phyloP scores from a whole-genome alignment of 2,888 invertebrate genomes.

The Synanthedon vespiformis region DNA sequence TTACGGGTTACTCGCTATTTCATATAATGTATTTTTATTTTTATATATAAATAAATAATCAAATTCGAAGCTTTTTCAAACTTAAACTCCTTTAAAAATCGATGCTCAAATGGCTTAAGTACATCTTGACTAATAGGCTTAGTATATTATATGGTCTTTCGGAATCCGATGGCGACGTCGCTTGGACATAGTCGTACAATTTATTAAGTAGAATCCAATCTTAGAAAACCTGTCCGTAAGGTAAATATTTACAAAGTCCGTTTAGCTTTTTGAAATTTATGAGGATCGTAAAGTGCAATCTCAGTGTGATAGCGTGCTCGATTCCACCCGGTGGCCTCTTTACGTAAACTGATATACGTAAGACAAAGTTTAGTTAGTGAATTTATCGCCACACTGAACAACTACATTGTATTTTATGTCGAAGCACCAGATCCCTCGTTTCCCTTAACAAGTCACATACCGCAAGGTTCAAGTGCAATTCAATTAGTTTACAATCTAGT shows the following conservation, averaged over 20 bases:
- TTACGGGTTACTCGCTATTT: no score
- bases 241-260: constrained; percentile 17
- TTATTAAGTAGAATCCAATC: not conserved
- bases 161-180: no score
- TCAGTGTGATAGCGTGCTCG: constrained; percentile 8
- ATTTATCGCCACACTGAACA: constrained; percentile 23
- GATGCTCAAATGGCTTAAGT: no score
- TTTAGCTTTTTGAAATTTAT: constrained; percentile 21
- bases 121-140: no score
- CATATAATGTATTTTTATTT: no score
- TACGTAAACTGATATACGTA: constrained; percentile 28
- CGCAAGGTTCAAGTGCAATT: not conserved
- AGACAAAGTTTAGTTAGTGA: constrained; percentile 16
- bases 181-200: not conserved
- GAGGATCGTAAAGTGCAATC: constrained; percentile 18
- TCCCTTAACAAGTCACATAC: not conserved
- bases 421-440: not conserved
- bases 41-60: no score
- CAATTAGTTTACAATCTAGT: not conserved
- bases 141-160: no score
- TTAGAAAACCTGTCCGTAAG: constrained; percentile 1
- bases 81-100: no score
- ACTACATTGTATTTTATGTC: constrained; percentile 10
- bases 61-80: no score
- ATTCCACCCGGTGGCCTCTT: constrained; percentile 21